A percentile compares a stretch with the other conserved stretches of the same genome.
Conservation (phyloP, 2,888 invertebrate species). For the Acholoe squamosa region DNA sequence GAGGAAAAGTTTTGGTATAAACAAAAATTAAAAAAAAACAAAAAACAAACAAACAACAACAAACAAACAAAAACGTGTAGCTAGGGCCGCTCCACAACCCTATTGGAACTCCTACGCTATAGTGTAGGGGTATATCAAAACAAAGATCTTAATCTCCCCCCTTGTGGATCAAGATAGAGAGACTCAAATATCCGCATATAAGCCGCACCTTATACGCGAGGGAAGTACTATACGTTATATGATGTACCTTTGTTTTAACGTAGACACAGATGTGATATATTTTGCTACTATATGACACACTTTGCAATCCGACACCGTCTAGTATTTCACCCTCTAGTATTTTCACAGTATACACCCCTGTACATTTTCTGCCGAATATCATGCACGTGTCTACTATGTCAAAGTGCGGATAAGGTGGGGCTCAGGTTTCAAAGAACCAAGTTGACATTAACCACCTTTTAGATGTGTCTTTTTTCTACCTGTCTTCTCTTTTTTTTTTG, state of each 20-base stretch:
- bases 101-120: too few relatives aligned
- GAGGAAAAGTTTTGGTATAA: too few relatives aligned
- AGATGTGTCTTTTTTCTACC: not conserved
- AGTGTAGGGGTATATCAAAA: too few relatives aligned
- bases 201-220: too few relatives aligned
- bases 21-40: too few relatives aligned
- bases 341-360: not conserved
- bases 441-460: not conserved
- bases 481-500: not conserved
- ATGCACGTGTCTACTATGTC: constrained; percentile 17
- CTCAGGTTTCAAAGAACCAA: not conserved
- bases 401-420: not conserved
- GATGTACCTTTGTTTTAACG: not conserved
- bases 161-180: too few relatives aligned
- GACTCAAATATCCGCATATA: too few relatives aligned
- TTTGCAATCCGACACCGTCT: not conserved
- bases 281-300: not conserved
- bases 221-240: too few relatives aligned
- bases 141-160: too few relatives aligned
- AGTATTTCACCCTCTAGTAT: not conserved
- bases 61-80: too few relatives aligned
- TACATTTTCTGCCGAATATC: not conserved
- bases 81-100: too few relatives aligned
- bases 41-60: too few relatives aligned
- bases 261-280: not conserved